These are phyloP conservation scores for Psilanteris sp. DNA, from an alignment of 1,140 invertebrate genomes.

Conservation along the genomic window DNA sequence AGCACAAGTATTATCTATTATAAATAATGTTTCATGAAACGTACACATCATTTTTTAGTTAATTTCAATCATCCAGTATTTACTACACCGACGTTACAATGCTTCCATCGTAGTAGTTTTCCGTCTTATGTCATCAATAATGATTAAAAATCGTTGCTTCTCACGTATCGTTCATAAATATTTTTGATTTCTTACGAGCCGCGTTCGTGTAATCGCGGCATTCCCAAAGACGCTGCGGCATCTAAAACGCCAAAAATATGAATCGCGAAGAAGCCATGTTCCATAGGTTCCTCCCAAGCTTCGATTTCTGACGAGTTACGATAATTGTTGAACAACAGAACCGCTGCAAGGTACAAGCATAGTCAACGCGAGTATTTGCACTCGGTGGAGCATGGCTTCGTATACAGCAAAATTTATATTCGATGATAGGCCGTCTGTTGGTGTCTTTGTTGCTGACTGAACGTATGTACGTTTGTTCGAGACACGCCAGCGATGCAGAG, in stretches of 20 bases:
- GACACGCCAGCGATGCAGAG: slow-evolving; percentile 28
- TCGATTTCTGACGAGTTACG: slow-evolving; percentile 48
- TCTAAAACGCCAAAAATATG: slow-evolving; percentile 37
- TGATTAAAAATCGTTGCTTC: no score
- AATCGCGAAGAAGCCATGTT: no score
- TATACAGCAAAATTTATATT: slow-evolving; percentile 45
- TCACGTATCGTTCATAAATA: no score
- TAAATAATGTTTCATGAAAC: no score
- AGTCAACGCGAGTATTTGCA: slow-evolving; percentile 40
- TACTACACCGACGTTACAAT: no score
- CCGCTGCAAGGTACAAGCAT: slow-evolving; percentile 21
- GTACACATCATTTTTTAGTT: no score
- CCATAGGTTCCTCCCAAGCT: slow-evolving; percentile 11
- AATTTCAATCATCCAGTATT: no score
- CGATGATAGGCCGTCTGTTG: slow-evolving; percentile 41
- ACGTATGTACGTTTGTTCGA: slow-evolving; percentile 29
- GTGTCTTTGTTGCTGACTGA: slow-evolving; percentile 43
- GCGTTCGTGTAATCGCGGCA: slow-evolving; percentile 1
- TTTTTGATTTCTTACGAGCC: slow-evolving; percentile 1
- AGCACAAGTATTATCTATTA: no score
- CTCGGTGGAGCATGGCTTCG: slow-evolving; percentile 31
- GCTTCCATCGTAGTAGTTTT: no score
- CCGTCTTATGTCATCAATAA: no score
- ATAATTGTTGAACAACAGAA: slow-evolving; percentile 43
- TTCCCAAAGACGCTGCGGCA: slow-evolving; percentile 12